phyloP scores from a whole-genome alignment of 2,888 invertebrate genomes.

The Euplexia lucipara region DNA sequence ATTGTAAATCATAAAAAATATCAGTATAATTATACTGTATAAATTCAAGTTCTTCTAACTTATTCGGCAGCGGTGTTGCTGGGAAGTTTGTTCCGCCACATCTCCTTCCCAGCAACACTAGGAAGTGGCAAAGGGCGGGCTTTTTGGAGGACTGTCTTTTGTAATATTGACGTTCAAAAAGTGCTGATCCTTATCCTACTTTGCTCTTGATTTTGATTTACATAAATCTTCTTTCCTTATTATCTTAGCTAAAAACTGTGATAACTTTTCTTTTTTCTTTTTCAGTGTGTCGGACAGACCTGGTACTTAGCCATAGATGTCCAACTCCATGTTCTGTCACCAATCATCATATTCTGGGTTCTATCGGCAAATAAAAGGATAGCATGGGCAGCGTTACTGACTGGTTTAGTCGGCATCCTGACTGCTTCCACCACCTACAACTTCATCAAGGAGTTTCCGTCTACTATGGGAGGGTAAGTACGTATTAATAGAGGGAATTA shows the following conservation, averaged over 20 bases:
- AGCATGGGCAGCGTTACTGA: slow-evolving; percentile 66
- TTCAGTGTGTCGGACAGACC: slow-evolving; percentile 69
- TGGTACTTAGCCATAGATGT: slow-evolving; percentile 76
- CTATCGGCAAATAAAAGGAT: slow-evolving; percentile 60
- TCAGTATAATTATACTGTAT: no score
- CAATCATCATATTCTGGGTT: slow-evolving; percentile 68
- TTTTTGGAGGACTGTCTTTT: no score
- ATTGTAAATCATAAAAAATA: no score
- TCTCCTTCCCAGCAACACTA: no score
- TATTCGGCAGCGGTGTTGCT: no score
- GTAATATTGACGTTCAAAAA: no score
- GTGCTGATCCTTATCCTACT: no score
- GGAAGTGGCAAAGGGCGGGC: no score
- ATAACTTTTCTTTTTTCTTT: neutral
- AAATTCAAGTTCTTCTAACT: no score
- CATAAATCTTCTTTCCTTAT: no score
- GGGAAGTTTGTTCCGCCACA: no score
- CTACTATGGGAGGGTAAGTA: slow-evolving; percentile 80
- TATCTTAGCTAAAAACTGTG: neutral
- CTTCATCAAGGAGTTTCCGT: slow-evolving; percentile 77
- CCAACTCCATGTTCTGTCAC: slow-evolving; percentile 70
- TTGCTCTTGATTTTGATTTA: no score
- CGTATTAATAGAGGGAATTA: slow-evolving; percentile 17
- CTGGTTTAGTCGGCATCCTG: slow-evolving; percentile 59
- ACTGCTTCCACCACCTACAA: slow-evolving; percentile 73